Conservation (phyloP, 2,113 vertebrate species). For the Miniopterus natalensis region DNA sequence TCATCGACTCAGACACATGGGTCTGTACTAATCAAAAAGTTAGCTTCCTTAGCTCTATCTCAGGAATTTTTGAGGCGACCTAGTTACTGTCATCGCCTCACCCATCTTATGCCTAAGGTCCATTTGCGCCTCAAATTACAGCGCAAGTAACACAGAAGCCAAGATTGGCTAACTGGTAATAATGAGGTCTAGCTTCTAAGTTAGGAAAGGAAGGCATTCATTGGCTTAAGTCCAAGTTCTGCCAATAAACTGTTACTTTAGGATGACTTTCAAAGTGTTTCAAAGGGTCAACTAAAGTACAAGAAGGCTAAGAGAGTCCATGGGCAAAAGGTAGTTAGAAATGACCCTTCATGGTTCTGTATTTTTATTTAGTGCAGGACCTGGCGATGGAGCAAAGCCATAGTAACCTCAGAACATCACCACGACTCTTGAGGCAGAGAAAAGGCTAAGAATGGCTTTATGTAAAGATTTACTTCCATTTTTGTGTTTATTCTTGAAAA, state of each 20-base stretch:
- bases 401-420: neutral
- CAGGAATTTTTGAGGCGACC: neutral
- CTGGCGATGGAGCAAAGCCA: neutral
- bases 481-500: neutral
- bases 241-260: neutral
- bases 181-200: neutral
- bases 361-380: neutral
- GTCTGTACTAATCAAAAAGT: neutral
- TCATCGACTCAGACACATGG: neutral
- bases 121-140: neutral
- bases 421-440: neutral
- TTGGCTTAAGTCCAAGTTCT: neutral
- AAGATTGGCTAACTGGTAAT: neutral
- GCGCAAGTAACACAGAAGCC: neutral
- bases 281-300: neutral
- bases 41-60: neutral
- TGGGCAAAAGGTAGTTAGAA: neutral
- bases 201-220: constrained; percentile 4
- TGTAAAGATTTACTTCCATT: neutral
- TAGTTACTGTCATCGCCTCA: neutral
- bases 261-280: constrained; percentile 42
- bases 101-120: neutral
- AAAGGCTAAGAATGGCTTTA: neutral
- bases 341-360: neutral
- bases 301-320: constrained; percentile 22